Evolutionary conservation across 2,113 vertebrate species (phyloP), one percentile per base, ranked within the genome.

Genomic region (Vimba vimba): DNA sequence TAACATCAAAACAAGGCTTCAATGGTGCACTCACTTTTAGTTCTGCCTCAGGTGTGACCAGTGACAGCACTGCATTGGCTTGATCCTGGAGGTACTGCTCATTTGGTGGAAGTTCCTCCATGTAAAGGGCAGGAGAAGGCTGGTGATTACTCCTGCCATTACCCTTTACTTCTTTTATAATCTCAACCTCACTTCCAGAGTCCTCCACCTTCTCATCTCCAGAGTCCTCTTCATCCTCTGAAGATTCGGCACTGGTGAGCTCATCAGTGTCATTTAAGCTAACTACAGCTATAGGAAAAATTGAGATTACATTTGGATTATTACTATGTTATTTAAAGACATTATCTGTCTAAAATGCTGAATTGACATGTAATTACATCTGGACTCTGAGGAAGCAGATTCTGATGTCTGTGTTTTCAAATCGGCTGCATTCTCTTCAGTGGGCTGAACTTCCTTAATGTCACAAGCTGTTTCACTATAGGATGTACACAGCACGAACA

Each of bases 201-300:
- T 96, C 95, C 47, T 93, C 69, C 23, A 90, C 79, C 9, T 86
- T 90, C 17, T 91, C 90, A 10, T 92, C 91, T 10, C 79, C 1
- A 75, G 89, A 17, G 1, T 8, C 89, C 0, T n/a, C 59, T 80
- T 66, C 80, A 69, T 92, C 91, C 6, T 93, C 93, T 89, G 94
- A 94, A 55, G 95, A 95, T 2, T 1, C 60, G 43, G 83, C 43
- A 59, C 93, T 95, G 11, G 91, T 94, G 79, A 94, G 83, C 1
- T 94, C 95, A 84, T 96, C 96, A 62, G 92, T 94, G 47, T 96
- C 96, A 19, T 91, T 91, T 39, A 95, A 85, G 86, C 90, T 94
- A 39, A 95, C 91, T 50, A 96, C 85, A 93, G 96, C 97, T 99
- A 60, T 2, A 19, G 4, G 4, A 50, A 13, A 47, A 84, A 87